These are phyloP conservation scores for Papilio polyxenes DNA, from an alignment of 1,140 invertebrate species.

Conservation along the genomic window DNA sequence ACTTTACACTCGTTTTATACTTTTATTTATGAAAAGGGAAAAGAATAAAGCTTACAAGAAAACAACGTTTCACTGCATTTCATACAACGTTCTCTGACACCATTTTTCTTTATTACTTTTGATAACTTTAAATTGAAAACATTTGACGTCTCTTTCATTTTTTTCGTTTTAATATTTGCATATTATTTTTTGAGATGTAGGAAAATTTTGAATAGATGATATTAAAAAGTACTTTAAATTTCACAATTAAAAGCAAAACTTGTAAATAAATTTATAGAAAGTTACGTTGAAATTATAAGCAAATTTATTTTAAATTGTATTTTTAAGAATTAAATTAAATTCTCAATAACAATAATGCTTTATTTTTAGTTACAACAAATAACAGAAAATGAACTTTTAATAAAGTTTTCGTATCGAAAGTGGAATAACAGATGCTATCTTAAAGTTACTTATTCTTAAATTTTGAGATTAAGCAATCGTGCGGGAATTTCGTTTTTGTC, in stretches of 20 bases:
- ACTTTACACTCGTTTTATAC: too few species aligned
- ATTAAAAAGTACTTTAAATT: not conserved
- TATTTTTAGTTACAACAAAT: not conserved
- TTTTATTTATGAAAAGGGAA: not conserved
- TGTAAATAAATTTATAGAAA: too few species aligned
- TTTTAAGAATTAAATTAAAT: too few species aligned
- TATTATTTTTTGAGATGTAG: not conserved
- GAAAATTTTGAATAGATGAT: too few species aligned
- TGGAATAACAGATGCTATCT: not conserved
- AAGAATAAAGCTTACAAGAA: not conserved
- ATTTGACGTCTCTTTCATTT: constrained; percentile 7
- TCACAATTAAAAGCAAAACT: not conserved
- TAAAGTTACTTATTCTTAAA: not conserved
- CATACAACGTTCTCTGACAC: not conserved
- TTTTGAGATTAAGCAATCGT: constrained; percentile 2
- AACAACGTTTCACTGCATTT: constrained; percentile 1
- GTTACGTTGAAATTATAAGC: too few species aligned
- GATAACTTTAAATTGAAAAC: constrained; percentile 18
- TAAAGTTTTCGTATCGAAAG: not conserved
- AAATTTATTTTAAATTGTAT: too few species aligned
- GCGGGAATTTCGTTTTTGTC: not conserved
- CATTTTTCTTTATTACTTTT: constrained; percentile 24
- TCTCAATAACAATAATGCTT: too few species aligned
- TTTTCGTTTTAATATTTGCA: not conserved
- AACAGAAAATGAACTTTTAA: not conserved